Percentiles rank a stretch among this genome's conserved stretches.
Evolutionary conservation across 2,888 invertebrate genomes (phyloP).

Genomic region (Linnaemya vulpina): DNA sequence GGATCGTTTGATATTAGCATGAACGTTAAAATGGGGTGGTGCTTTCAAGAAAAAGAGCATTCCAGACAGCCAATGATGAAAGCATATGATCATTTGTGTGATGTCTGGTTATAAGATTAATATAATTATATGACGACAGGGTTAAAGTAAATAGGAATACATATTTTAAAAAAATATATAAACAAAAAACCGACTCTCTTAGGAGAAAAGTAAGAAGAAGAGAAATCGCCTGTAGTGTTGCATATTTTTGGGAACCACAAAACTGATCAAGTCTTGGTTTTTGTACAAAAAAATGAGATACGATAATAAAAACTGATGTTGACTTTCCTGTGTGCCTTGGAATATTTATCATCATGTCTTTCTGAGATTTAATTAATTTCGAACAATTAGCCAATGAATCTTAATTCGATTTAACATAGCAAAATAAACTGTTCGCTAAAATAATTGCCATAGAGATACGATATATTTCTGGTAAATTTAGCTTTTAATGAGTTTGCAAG

Average conservation of each 20-base stretch:
- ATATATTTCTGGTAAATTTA: too few species aligned
- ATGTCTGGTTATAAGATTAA: conserved; percentile 4
- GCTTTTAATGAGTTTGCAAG: too few species aligned
- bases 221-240: background rate
- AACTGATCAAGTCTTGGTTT: background rate
- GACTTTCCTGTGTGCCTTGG: too few species aligned
- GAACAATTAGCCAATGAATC: too few species aligned
- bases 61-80: conserved; percentile 55
- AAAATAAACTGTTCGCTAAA: too few species aligned
- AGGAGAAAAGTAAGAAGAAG: background rate
- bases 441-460: too few species aligned
- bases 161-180: background rate
- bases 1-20: conserved; percentile 14
- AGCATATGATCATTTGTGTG: background rate
- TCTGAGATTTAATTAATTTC: too few species aligned
- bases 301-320: too few species aligned
- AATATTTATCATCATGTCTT: too few species aligned
- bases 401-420: too few species aligned
- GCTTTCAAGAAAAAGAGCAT: conserved; percentile 47
- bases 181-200: conserved; percentile 32
- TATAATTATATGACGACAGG: conserved; percentile 38
- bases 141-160: conserved; percentile 32
- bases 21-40: conserved; percentile 19
- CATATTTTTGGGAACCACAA: conserved; percentile 21
- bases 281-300: background rate